Evolutionary conservation across 2,888 invertebrate species (phyloP).

Genomic region (Drosophila recens): DNA sequence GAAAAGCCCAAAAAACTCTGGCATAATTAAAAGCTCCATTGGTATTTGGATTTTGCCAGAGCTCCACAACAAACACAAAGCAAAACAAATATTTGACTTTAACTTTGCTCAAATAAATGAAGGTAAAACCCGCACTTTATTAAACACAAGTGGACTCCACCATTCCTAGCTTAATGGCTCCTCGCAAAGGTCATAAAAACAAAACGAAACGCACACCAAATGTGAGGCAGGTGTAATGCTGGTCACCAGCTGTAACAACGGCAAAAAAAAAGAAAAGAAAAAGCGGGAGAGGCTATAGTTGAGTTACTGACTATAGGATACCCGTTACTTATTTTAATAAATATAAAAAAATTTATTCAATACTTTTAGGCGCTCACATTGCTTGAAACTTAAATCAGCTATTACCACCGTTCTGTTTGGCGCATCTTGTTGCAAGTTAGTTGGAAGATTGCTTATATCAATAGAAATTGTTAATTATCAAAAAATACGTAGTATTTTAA

Average conservation of each 20-base stretch:
- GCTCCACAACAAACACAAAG: not conserved
- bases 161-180: slow-evolving; percentile 8
- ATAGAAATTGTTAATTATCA: too few species aligned
- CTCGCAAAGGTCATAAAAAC: slow-evolving; percentile 25
- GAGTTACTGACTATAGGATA: not conserved
- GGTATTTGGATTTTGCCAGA: slow-evolving; percentile 3
- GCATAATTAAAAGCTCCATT: slow-evolving; percentile 19
- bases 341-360: too few species aligned
- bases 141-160: slow-evolving; percentile 9
- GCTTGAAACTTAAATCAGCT: too few species aligned
- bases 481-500: too few species aligned
- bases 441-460: too few species aligned
- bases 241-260: slow-evolving; percentile 5
- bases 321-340: not conserved
- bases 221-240: slow-evolving; percentile 4
- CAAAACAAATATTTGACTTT: slow-evolving; percentile 35
- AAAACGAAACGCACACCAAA: not conserved
- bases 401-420: too few species aligned
- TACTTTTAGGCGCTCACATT: too few species aligned
- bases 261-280: not conserved
- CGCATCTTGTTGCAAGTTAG: too few species aligned
- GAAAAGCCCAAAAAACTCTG: not conserved
- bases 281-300: too few species aligned
- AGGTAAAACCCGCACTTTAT: slow-evolving; percentile 6
- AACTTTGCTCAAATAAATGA: slow-evolving; percentile 11